Percentiles rank a stretch among this genome's conserved stretches.
These are phyloP conservation scores for Cryptocephalus primarius DNA, from an alignment of 2,888 invertebrate species.

Conservation along the genomic window DNA sequence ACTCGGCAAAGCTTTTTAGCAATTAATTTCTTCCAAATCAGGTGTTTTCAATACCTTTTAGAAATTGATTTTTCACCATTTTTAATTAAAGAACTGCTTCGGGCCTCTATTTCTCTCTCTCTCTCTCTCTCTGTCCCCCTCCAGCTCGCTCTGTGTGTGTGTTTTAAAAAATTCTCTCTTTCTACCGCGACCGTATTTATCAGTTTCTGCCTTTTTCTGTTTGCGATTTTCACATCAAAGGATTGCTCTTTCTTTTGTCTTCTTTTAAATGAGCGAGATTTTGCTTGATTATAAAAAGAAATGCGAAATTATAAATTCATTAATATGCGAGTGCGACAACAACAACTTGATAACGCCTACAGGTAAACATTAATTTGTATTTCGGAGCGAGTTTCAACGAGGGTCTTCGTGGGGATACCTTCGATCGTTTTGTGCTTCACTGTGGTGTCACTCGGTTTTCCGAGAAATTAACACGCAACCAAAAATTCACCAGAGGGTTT, in stretches of 20 bases:
- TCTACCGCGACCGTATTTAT: constrained; percentile 20
- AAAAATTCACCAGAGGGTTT: no score
- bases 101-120: constrained; percentile 8
- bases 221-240: constrained; percentile 25
- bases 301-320: constrained; percentile 11
- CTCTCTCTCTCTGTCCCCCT: no score
- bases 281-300: constrained; percentile 17
- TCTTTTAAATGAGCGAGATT: constrained; percentile 20
- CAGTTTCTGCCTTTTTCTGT: constrained; percentile 24
- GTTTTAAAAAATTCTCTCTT: not conserved
- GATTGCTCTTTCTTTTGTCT: constrained; percentile 27
- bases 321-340: constrained; percentile 6
- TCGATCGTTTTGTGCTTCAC: not conserved
- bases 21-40: constrained; percentile 34
- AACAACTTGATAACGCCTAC: not conserved
- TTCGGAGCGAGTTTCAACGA: not conserved
- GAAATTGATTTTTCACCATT: constrained; percentile 28
- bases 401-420: not conserved
- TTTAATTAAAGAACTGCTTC: constrained; percentile 27
- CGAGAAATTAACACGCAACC: no score
- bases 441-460: no score
- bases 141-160: not conserved
- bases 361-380: not conserved
- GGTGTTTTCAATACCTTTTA: constrained; percentile 29
- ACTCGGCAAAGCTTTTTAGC: constrained; percentile 16